Evolutionary conservation across 2,113 vertebrate genomes (phyloP), one percentile per base, ranked within the genome.

Genomic region (Parus major): DNA sequence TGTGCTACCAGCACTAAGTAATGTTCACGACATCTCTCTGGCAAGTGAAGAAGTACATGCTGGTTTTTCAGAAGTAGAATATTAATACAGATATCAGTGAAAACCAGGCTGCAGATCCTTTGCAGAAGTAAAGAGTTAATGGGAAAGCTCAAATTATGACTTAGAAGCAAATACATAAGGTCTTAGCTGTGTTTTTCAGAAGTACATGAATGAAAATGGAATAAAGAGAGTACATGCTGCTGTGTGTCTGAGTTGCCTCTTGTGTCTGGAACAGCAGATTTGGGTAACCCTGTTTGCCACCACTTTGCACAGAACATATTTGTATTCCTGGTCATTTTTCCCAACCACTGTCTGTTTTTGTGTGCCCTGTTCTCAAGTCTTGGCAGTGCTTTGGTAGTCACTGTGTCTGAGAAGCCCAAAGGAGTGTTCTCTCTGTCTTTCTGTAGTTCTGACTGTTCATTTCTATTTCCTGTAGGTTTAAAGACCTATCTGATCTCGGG

Each of bases 401-500:
- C 44, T 15, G 24, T 61, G 11, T 15, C 25, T 15, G 24, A 69
- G 61, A 59, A 85, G 47, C 39, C 59, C 47, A 29, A 29, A 61
- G 42, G 16, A 80, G 24, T 8, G 31, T 79, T 59, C 7, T 24
- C 53, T 73, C 49, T 86, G 64, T 35, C 80, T 93, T 90, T 77
- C 33, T 80, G 41, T 22, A 25, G 28, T 92, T 90, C 95, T 98
- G 80, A 98, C 66, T 87, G 53, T 86, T 83, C 39, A 7, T 27
- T 91, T 96, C 86, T 95, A 1, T 72, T 94, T 92, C 52, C 71
- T 94, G 8, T 96, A 99, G 99, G 99, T 91, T 96, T 99, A 95
- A 99, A 99, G 98, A 99, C 99, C 64, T 99, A 98, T 95, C 98
- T 99, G 97, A 99, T 99, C 96, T 99, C 99, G 21, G 98, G 98